Evolutionary conservation across 1,140 invertebrate genomes (phyloP).

Genomic region (Augochlora pura): DNA sequence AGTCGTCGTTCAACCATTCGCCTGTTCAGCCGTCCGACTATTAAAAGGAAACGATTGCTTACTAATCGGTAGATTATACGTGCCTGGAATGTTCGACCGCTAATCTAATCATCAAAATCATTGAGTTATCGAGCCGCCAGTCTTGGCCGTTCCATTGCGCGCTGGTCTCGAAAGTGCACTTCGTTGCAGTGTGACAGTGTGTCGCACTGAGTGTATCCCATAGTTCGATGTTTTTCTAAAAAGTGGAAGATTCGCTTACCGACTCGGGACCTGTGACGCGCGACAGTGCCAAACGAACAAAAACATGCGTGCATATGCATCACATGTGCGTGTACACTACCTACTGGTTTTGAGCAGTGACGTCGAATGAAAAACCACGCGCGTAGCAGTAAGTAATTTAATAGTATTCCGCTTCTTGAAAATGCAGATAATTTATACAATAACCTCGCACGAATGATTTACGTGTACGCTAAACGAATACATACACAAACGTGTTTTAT

Average conservation of each 20-base stretch:
- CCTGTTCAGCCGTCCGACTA: no score
- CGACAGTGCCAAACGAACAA: no score
- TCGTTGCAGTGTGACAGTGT: background rate
- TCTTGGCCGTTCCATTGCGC: background rate
- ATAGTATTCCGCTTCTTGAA: background rate
- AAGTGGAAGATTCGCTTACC: background rate
- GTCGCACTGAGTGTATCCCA: no score
- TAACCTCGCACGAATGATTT: background rate
- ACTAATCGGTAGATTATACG: background rate
- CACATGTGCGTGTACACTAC: no score
- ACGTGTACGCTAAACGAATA: background rate
- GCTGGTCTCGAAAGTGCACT: background rate
- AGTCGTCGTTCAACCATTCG: no score
- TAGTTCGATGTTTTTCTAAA: background rate
- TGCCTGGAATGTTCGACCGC: background rate
- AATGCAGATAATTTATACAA: background rate
- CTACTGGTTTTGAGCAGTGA: background rate
- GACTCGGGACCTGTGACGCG: no score
- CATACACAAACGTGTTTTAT: no score
- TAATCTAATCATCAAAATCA: constrained; percentile 24
- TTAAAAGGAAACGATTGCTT: background rate
- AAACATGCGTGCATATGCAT: no score
- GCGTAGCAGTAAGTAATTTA: constrained; percentile 6
- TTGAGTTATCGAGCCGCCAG: background rate
- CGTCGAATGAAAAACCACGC: background rate